A percentile compares a stretch with the other conserved stretches of the same genome.
Evolutionary conservation across 2,888 invertebrate species (phyloP).

Genomic region (Torymus texanus): DNA sequence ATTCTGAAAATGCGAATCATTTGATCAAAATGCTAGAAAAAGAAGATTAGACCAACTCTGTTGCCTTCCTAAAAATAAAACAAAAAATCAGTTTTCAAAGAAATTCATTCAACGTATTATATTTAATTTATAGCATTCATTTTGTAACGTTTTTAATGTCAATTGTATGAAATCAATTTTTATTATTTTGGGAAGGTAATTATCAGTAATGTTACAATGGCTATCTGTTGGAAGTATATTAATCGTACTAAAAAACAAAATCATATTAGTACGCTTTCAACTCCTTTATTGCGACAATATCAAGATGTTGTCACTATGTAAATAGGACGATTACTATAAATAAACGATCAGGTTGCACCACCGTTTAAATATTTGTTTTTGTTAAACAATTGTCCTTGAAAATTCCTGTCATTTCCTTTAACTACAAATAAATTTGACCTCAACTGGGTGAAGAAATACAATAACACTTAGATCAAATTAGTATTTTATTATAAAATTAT

Average conservation of each 20-base stretch:
- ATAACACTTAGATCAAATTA: slow-evolving; percentile 57
- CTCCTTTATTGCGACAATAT: slow-evolving; percentile 45
- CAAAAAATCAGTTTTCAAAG: slow-evolving; percentile 5
- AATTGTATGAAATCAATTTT: slow-evolving; percentile 29
- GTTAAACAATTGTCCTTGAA: slow-evolving; percentile 22
- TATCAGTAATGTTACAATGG: slow-evolving; percentile 42
- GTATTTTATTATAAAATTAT: slow-evolving; percentile 62
- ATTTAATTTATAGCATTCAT: slow-evolving; percentile 60
- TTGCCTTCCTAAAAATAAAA: slow-evolving; percentile 63
- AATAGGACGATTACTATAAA: slow-evolving; percentile 68
- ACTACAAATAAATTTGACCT: neutral
- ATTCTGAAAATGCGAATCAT: slow-evolving; percentile 48
- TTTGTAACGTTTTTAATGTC: slow-evolving; percentile 45
- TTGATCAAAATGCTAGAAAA: slow-evolving; percentile 61
- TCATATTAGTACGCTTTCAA: slow-evolving; percentile 43
- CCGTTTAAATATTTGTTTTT: slow-evolving; percentile 37
- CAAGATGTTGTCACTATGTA: slow-evolving; percentile 66
- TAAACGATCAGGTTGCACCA: slow-evolving; percentile 64
- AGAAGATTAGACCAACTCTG: slow-evolving; percentile 66
- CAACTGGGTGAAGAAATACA: slow-evolving; percentile 25
- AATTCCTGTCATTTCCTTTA: neutral
- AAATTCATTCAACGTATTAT: slow-evolving; percentile 52
- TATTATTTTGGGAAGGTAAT: slow-evolving; percentile 51
- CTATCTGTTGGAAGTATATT: slow-evolving; percentile 32
- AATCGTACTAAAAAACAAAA: slow-evolving; percentile 43